Evolutionary conservation across 1,140 invertebrate genomes (phyloP), one percentile per base, ranked within the genome.

Genomic region (Aricia agestis): DNA sequence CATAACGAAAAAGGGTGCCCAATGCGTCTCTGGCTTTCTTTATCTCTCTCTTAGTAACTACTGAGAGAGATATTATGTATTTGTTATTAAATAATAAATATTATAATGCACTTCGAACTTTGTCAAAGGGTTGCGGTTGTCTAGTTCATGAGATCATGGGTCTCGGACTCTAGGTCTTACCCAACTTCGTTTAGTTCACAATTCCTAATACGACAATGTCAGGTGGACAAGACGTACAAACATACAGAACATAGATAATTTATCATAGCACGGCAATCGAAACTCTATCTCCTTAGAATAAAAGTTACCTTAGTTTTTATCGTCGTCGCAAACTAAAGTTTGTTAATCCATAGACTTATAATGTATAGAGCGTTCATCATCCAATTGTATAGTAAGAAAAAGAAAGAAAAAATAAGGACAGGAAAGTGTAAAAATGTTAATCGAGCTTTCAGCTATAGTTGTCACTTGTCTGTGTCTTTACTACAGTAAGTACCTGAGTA

Each of bases 171-270:
- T 84, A 79, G 80, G 78, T 76, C 73, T 86, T 77, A 78, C 78
- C 76, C 73, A 81, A 83, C 75, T 73, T 76, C 74, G 78, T 7
- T 7, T 36, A 80, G 77, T 79, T 80, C 82, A 76, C 79, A 67
- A 75, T 73, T 82, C 83, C 84, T 78, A 83, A 86, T 85, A 85
- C 75, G 84, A 85, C 80, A 73, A 78, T 71, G 82, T 84, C 84
- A 85, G 84, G 84, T 86, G 84, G 78, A 83, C 82, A 68, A 74
- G 19, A 17, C 73, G 73, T 31, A 78, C 19, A 7, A 5, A 67
- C 71, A 52, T 42, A 19, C 32, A 31, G 71, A 66, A 66, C n/a
- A 1, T 70, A 58, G n/a, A 25, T 25, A 25, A 25, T 25, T 2
- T 41, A n/a, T 9, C 41, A 10, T 42, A 1, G 0, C 15, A 63